Evolutionary conservation across 1,140 invertebrate genomes (phyloP), one percentile per base, ranked within the genome.

Genomic region (Lordiphosa clarofinis): DNA sequence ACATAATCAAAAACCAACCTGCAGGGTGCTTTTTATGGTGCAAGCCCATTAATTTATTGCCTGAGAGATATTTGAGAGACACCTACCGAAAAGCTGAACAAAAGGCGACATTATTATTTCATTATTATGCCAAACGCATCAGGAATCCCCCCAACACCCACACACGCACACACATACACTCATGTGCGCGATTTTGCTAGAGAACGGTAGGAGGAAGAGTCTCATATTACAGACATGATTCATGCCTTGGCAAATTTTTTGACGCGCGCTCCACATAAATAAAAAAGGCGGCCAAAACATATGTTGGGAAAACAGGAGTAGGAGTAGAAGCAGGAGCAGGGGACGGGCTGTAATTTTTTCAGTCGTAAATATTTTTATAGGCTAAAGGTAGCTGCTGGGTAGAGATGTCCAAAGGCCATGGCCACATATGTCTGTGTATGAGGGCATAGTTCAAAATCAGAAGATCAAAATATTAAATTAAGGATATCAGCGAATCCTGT

Each of bases 341-440:
- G 19, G 37, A 12, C 48, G 58, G 68, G 52, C 46, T 65, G 73
- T 84, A 70, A 73, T 81, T 71, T 68, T 73, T 65, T 10, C 31
- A 76, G 65, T 87, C 82, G 82, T 87, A 87, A 87, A 87, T 87
- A 87, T 87, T 87, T 87, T 87, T 87, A 82, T 87, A 82, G 79
- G 64, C 62, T 24, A 38, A 50, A 28, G 48, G 48, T 50, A 19
- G 11, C 48, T 13, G 11, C 48, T 13, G 39, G 9, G 12, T 15
- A 11, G 39, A 42, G 39, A 10, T 4, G 8, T 7, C 3, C 7
- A 40, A 10, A 15, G 5, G 39, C 43, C 24, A 33, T 28, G 43
- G 24, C 5, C 7, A 40, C 13, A 40, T 9, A 39, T 4, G 24
- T 47, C 9, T 10, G 31, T 8, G 28, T 31, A 11, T 15, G 7